Evolutionary conservation across 2,113 vertebrate species (phyloP).

Genomic region (Sitta europaea): DNA sequence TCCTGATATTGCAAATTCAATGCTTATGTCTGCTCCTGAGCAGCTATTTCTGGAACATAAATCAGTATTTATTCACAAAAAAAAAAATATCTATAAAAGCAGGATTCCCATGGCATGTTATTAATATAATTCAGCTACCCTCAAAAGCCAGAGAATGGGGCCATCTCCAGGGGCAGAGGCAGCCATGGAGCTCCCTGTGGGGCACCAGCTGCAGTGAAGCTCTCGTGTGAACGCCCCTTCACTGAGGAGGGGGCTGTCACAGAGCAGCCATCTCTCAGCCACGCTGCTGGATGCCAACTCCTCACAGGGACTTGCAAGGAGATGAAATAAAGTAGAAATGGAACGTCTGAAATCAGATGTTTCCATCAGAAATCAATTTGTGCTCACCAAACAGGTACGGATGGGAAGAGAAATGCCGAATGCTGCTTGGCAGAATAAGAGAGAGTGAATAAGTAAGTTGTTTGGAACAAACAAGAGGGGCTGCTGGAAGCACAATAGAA

Average conservation of each 20-base stretch:
- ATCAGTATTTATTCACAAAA: neutral
- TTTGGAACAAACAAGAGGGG: neutral
- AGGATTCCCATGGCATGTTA: neutral
- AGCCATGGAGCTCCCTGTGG: neutral
- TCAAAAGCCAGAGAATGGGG: neutral
- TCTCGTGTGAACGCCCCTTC: accelerated
- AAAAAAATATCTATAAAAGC: neutral
- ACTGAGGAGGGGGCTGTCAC: neutral
- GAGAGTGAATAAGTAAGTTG: neutral
- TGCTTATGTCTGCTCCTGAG: neutral
- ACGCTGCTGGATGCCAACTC: accelerated
- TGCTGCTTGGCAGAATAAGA: neutral
- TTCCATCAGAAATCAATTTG: too few species aligned
- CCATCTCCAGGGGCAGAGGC: neutral
- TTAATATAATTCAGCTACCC: neutral
- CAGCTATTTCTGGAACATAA: neutral
- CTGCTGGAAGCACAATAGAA: neutral
- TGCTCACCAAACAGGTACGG: neutral
- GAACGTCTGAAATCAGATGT: neutral
- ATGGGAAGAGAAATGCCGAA: neutral
- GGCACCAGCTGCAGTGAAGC: neutral
- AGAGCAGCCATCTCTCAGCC: neutral
- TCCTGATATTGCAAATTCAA: neutral
- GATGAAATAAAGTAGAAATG: neutral
- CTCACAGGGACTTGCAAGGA: too few species aligned